Conservation (phyloP, 2,888 invertebrate genomes). For the Troglohyphantes excavatus region DNA sequence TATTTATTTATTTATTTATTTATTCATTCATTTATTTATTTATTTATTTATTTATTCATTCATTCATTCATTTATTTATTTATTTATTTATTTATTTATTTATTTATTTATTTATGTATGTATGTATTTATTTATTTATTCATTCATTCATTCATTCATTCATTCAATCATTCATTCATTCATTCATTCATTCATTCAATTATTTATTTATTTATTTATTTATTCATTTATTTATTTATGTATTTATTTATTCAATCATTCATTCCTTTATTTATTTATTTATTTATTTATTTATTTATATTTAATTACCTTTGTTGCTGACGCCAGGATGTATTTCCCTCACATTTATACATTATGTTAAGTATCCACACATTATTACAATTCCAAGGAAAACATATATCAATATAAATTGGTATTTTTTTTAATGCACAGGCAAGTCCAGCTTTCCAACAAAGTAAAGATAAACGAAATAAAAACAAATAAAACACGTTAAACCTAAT, state of each 20-base stretch:
- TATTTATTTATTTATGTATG: neutral
- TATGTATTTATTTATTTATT: neutral
- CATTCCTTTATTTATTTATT: neutral
- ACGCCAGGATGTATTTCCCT: too few species aligned
- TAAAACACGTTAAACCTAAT: too few species aligned
- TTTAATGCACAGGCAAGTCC: too few species aligned
- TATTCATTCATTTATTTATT: neutral
- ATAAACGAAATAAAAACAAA: too few species aligned
- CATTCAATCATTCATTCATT: neutral
- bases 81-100: neutral
- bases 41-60: neutral
- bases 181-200: neutral
- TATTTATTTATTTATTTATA: slow-evolving; percentile 18
- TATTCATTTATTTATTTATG: neutral
- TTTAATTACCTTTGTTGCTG: too few species aligned
- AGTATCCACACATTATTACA: too few species aligned
- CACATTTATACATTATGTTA: too few species aligned
- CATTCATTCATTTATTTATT: neutral
- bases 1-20: neutral
- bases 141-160: neutral
- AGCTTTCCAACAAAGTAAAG: too few species aligned
- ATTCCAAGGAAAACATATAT: too few species aligned
- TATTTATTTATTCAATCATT: neutral
- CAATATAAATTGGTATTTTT: too few species aligned
- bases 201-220: neutral